Evolutionary conservation across 2,797 vertebrate species (phyloP).

Genomic region (Carapus acus): DNA sequence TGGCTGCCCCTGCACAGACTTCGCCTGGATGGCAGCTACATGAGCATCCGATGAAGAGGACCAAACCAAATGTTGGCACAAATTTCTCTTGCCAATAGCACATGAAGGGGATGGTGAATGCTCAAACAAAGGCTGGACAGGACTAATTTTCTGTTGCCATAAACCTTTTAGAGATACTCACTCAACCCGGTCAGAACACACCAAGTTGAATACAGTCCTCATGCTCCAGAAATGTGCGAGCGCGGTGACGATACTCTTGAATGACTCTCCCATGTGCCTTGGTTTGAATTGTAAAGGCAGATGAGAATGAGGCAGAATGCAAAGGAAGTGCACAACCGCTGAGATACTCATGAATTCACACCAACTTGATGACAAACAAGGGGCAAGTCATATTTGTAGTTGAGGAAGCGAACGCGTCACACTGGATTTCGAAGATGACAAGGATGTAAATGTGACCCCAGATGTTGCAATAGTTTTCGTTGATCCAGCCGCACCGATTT

Average conservation of each 20-base stretch:
- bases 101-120: constrained; percentile 42
- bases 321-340: constrained; percentile 54
- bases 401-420: constrained; percentile 14
- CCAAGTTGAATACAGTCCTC: constrained; percentile 61
- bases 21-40: constrained; percentile 65
- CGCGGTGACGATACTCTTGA: constrained; percentile 65
- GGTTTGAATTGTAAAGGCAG: constrained; percentile 61
- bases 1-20: constrained; percentile 61
- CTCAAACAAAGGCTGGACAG: constrained; percentile 27
- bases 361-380: constrained; percentile 31
- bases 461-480: not conserved
- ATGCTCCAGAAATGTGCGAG: constrained; percentile 47
- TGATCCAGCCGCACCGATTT: not conserved
- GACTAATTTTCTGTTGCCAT: constrained; percentile 21
- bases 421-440: constrained; percentile 51
- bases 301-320: constrained; percentile 58
- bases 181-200: constrained; percentile 24
- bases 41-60: constrained; percentile 72
- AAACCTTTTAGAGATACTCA: constrained; percentile 23
- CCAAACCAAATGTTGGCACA: constrained; percentile 80
- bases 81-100: constrained; percentile 75
- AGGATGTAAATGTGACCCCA: not conserved
- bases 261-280: constrained; percentile 74
- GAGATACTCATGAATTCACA: constrained; percentile 40
- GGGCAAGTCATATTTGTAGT: constrained; percentile 34